phyloP scores from a whole-genome alignment of 1,140 invertebrate species.

The Archegozetes longisetosus region DNA sequence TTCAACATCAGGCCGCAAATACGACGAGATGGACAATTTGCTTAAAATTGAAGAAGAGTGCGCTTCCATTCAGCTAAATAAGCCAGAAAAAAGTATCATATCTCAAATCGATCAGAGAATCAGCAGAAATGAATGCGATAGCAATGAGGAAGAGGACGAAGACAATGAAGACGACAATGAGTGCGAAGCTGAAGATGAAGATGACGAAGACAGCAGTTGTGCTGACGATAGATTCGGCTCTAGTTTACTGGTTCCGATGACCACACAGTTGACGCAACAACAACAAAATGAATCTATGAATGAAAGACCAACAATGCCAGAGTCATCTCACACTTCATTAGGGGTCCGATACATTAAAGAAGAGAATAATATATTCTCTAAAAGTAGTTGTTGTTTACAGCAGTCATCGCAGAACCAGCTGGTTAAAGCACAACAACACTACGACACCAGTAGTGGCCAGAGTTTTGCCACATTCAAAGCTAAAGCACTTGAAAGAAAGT shows the following conservation, averaged over 20 bases:
- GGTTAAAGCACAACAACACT: neutral
- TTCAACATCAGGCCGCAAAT: too few relatives aligned
- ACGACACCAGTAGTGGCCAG: neutral
- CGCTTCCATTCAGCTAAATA: conserved; percentile 29
- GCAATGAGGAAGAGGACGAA: neutral
- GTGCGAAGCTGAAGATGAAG: neutral
- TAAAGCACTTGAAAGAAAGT: neutral
- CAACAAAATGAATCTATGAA: neutral
- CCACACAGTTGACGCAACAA: neutral
- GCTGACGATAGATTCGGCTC: neutral
- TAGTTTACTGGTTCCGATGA: neutral
- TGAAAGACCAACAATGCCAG: neutral
- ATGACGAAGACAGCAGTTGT: neutral
- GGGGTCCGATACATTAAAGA: neutral
- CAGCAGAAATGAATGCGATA: neutral
- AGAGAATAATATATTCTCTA: neutral
- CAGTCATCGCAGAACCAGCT: neutral
- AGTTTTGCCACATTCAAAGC: neutral
- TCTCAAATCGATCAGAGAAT: neutral
- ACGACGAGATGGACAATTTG: conserved; percentile 35
- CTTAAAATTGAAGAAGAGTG: conserved; percentile 38
- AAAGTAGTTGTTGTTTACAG: neutral
- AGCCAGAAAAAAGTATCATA: neutral
- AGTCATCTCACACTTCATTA: too few relatives aligned
- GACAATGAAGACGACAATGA: neutral